Evolutionary conservation across 2,113 vertebrate genomes (phyloP).

Genomic region (Orycteropus afer): DNA sequence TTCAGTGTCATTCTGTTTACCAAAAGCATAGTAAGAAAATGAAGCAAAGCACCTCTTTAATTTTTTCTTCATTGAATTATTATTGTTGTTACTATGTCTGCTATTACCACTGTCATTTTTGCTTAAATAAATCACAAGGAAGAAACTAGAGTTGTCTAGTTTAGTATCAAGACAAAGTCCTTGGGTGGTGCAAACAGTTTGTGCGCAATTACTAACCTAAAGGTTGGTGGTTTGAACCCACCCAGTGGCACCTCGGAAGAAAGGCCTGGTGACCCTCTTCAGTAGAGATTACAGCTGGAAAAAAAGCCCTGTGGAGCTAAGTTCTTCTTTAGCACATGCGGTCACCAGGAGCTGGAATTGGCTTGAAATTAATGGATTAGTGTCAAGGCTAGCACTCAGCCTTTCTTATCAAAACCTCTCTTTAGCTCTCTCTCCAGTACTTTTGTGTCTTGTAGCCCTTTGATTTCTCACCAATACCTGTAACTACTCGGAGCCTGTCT

Average conservation of each 20-base stretch:
- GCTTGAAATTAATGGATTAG: background rate
- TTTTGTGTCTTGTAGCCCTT: background rate
- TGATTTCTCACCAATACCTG: background rate
- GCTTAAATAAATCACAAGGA: background rate
- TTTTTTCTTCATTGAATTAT: background rate
- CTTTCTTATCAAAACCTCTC: constrained; percentile 7
- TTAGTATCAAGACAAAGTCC: background rate
- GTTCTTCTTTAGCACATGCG: background rate
- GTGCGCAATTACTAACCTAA: background rate
- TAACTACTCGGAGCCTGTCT: background rate
- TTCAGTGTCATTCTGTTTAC: constrained; percentile 14
- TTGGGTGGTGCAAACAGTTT: background rate
- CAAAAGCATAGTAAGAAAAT: background rate
- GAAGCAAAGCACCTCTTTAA: background rate
- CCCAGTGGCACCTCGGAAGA: background rate
- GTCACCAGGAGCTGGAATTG: background rate
- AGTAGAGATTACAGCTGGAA: too few species aligned
- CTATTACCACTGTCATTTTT: background rate
- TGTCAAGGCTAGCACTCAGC: background rate
- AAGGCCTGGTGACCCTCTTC: background rate
- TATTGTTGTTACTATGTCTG: background rate
- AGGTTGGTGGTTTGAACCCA: background rate
- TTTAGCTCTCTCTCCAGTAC: background rate
- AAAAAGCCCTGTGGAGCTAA: too few species aligned
- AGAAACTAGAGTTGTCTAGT: background rate